phyloP scores from a whole-genome alignment of 2,888 invertebrate genomes.

The Iphiclides podalirius region DNA sequence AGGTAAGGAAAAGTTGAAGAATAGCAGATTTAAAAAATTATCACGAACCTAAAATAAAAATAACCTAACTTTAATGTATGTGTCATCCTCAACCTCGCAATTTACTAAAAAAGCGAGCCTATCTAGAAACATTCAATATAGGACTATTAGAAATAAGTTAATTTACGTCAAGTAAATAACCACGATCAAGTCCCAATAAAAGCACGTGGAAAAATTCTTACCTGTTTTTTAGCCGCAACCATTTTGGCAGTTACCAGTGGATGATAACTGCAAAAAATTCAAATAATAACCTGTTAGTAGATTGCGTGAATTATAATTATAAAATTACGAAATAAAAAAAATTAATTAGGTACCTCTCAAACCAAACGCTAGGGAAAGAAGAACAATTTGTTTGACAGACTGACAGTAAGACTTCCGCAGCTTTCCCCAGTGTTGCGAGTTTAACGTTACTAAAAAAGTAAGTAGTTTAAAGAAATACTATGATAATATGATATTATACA shows the following conservation, averaged over 20 bases:
- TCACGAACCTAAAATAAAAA: background rate
- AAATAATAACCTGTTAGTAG: too few relatives aligned
- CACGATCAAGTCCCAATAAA: constrained; percentile 51
- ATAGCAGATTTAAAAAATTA: too few relatives aligned
- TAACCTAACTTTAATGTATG: constrained; percentile 42
- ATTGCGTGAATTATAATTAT: too few relatives aligned
- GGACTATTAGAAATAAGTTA: constrained; percentile 48
- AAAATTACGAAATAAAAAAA: too few relatives aligned
- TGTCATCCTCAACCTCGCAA: constrained; percentile 67
- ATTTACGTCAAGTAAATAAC: constrained; percentile 40
- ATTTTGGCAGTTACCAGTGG: constrained; percentile 65
- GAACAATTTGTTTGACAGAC: too few relatives aligned
- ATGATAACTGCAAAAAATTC: constrained; percentile 42
- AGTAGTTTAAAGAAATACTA: too few relatives aligned
- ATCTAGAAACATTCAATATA: constrained; percentile 60
- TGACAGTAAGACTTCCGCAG: too few relatives aligned
- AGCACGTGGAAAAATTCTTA: constrained; percentile 62
- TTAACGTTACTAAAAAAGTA: too few relatives aligned
- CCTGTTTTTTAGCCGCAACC: constrained; percentile 94
- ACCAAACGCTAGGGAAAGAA: constrained; percentile 12
- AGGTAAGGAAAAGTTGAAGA: too few relatives aligned
- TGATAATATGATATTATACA: too few relatives aligned
- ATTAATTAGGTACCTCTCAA: too few relatives aligned
- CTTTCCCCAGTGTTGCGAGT: background rate
- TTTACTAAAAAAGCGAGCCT: constrained; percentile 63